Evolutionary conservation across 2,797 vertebrate genomes (phyloP), one percentile per base, ranked within the genome.

Genomic region (Aldrovandia affinis): DNA sequence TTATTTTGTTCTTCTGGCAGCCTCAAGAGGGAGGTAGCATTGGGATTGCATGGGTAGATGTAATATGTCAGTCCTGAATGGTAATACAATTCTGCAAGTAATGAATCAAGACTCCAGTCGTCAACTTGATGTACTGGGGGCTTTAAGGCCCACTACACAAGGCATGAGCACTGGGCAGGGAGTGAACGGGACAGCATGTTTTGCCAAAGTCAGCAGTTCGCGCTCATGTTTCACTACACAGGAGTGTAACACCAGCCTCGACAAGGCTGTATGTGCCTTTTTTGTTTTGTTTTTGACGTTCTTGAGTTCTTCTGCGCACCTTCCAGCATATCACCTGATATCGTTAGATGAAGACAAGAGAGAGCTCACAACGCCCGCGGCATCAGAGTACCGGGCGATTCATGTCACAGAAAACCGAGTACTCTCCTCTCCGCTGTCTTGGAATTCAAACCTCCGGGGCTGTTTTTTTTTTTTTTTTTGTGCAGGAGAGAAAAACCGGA

Each of bases 361-460:
- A 90, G 83, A 87, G 88, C 89, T 91, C 90, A 93, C 90, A 75
- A 75, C 0, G 84, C 90, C 91, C 81, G 86, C 89, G 90, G 92
- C 89, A 83, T 86, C 2, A 30, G 81, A 89, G 89, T 85, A 86
- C 83, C 86, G 75, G 88, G 89, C 89, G 90, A 91, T 93, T 89
- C 52, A 82, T 91, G 90, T 91, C 87, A 83, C 47, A 33, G 28
- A n/a, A 28, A 63, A 80, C 28, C 25, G 55, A 42, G 20, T 30
- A 25, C 78, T 50, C 75, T 61, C 30, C 14, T 44, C 57, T 47
- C 30, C 25, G 42, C 50, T 54, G n/a, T 30, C 83, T 80, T 84
- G 89, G 80, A 88, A 91, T 93, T 90, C 87, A 88, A 91, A 87
- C 90, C 91, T 88, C n/a, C 12, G 59, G 83, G 87, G 92, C 90